These are phyloP conservation scores for Drosophila histrio DNA, from an alignment of 2,888 invertebrate genomes.

Conservation along the genomic window DNA sequence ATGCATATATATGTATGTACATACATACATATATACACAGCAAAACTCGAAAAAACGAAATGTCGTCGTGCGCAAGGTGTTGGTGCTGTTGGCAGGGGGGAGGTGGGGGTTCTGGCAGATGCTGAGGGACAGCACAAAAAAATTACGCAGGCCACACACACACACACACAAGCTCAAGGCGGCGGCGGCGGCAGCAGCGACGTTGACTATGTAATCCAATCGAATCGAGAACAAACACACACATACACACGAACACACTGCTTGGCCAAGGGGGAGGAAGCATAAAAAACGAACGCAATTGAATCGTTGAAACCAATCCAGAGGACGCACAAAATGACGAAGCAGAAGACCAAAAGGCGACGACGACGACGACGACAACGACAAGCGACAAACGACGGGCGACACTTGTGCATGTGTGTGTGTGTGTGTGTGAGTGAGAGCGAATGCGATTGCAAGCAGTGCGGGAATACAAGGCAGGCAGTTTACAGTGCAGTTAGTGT, in stretches of 20 bases:
- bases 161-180: constrained; percentile 40
- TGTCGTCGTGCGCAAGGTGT: constrained; percentile 50
- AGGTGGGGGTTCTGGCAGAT: constrained; percentile 43
- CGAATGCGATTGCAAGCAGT: constrained; percentile 42
- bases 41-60: constrained; percentile 72
- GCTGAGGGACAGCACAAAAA: constrained; percentile 62
- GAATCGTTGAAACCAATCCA: constrained; percentile 74
- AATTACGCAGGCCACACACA: constrained; percentile 55
- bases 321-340: constrained; percentile 66
- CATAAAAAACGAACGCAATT: constrained; percentile 74
- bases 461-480: constrained; percentile 22
- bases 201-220: constrained; percentile 73
- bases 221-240: constrained; percentile 67
- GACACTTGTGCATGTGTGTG: constrained; percentile 57
- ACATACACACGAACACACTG: constrained; percentile 31
- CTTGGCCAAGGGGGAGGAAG: constrained; percentile 37
- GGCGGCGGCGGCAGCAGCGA: constrained; percentile 37
- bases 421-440: constrained; percentile 14
- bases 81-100: constrained; percentile 6
- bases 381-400: constrained; percentile 39
- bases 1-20: no score
- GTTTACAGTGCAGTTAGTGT: background rate
- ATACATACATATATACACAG: constrained; percentile 45
- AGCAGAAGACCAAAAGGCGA: constrained; percentile 58
- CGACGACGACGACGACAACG: constrained; percentile 23